These are phyloP conservation scores for Loris lydekkerianus DNA, from an alignment of 2,797 vertebrate species.

Conservation along the genomic window DNA sequence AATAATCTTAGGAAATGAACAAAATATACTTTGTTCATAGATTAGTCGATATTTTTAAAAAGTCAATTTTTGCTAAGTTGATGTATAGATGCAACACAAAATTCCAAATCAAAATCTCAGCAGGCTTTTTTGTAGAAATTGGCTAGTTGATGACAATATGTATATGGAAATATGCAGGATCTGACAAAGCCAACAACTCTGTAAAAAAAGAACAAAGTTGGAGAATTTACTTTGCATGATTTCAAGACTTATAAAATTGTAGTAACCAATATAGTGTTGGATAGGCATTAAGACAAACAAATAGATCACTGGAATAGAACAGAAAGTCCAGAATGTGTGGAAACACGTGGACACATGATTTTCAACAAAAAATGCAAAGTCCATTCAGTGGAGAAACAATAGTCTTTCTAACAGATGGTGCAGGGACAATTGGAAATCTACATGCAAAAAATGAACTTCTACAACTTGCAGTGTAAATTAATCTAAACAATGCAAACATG, in stretches of 20 bases:
- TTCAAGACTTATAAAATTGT: constrained; percentile 5
- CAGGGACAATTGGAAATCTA: not conserved
- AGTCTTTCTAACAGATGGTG: not conserved
- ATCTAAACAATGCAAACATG: not conserved
- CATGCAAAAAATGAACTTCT: not conserved
- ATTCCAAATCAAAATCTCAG: not conserved
- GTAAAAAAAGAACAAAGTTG: not conserved
- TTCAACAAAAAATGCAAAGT: constrained; percentile 27
- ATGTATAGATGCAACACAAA: not conserved
- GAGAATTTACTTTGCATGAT: not conserved
- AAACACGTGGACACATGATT: not conserved
- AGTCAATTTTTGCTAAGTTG: not conserved
- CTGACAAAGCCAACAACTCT: not conserved
- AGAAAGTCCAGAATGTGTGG: not conserved
- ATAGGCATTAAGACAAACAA: constrained; percentile 2
- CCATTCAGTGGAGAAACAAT: not conserved
- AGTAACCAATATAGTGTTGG: not conserved
- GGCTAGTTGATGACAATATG: not conserved
- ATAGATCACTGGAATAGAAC: not conserved
- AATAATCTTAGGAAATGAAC: too few relatives aligned
- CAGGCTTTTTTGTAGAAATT: not conserved
- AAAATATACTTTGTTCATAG: not conserved
- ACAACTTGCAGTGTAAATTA: not conserved
- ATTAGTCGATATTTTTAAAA: constrained; percentile 15
- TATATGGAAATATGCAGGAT: not conserved